Evolutionary conservation across 1,140 invertebrate genomes (phyloP).

Genomic region (Pollicipes pollicipes): DNA sequence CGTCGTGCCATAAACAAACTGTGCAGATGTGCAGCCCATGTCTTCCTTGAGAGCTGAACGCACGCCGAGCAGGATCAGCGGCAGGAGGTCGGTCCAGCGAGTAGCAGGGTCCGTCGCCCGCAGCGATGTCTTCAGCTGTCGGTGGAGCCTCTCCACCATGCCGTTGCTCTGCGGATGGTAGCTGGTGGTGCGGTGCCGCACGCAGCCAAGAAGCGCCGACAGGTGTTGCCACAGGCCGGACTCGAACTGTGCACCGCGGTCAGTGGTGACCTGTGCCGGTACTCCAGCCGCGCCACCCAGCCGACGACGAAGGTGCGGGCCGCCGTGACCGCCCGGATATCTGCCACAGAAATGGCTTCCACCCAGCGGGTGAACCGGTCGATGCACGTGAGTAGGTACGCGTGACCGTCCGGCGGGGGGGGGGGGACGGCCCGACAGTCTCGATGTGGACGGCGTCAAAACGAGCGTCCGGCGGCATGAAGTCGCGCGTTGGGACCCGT

Average conservation of each 20-base stretch:
- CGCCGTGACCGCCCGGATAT: constrained; percentile 24
- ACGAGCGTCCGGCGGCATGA: constrained; percentile 16
- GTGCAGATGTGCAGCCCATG: constrained; percentile 12
- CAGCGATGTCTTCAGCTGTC: constrained; percentile 14
- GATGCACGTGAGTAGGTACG: constrained; percentile 28
- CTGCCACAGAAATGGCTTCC: constrained; percentile 25
- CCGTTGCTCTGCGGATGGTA: constrained; percentile 23
- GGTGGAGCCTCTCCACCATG: constrained; percentile 20
- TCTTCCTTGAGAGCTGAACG: constrained; percentile 20
- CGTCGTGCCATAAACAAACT: constrained; percentile 18
- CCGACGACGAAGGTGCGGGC: constrained; percentile 20
- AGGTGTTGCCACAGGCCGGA: constrained; percentile 16
- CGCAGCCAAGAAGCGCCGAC: constrained; percentile 9
- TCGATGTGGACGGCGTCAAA: constrained; percentile 32
- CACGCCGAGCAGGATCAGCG: constrained; percentile 5
- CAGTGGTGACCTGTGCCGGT: constrained; percentile 22
- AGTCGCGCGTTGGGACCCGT: constrained; percentile 14
- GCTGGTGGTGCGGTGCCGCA: constrained; percentile 14
- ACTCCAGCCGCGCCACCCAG: constrained; percentile 24
- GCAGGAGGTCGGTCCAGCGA: not conserved
- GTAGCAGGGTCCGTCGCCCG: not conserved
- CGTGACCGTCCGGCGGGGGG: constrained; percentile 21
- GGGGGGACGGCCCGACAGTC: constrained; percentile 30
- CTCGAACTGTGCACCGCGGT: constrained; percentile 25
- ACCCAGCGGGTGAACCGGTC: constrained; percentile 28